Evolutionary conservation across 2,888 invertebrate species (phyloP).

Genomic region (Torymus tubicola): DNA sequence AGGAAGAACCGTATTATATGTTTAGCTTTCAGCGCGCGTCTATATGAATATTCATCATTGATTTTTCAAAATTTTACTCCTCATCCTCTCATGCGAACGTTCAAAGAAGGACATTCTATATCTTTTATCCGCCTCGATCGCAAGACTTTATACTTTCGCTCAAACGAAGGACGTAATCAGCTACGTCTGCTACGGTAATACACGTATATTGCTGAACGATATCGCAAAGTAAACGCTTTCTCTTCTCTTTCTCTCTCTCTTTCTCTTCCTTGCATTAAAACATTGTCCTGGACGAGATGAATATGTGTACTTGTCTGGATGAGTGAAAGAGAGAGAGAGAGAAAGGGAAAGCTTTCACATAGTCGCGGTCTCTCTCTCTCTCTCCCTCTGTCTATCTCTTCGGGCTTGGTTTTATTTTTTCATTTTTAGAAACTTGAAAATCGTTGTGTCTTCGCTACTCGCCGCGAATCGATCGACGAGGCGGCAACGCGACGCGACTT

Average conservation of each 20-base stretch:
- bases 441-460: constrained; percentile 33
- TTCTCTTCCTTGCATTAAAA: constrained; percentile 8
- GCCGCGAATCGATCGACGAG: no score
- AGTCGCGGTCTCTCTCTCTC: no score
- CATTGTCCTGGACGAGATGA: constrained; percentile 39
- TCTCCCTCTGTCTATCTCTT: constrained; percentile 20
- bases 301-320: no score
- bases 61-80: constrained; percentile 32
- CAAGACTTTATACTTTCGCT: no score
- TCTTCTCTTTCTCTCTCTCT: no score
- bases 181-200: no score
- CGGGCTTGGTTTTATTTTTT: not conserved
- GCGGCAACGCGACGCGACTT: no score
- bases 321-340: no score
- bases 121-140: no score
- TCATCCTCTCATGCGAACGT: constrained; percentile 8
- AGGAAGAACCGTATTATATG: not conserved
- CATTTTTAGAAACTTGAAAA: constrained; percentile 38
- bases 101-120: no score
- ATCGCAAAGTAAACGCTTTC: not conserved
- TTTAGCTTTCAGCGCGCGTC: constrained; percentile 6
- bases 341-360: no score
- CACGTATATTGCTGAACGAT: constrained; percentile 32
- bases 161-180: no score
- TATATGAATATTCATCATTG: not conserved